Conservation (phyloP, 2,888 invertebrate genomes). For the Adelognathus sp. region DNA sequence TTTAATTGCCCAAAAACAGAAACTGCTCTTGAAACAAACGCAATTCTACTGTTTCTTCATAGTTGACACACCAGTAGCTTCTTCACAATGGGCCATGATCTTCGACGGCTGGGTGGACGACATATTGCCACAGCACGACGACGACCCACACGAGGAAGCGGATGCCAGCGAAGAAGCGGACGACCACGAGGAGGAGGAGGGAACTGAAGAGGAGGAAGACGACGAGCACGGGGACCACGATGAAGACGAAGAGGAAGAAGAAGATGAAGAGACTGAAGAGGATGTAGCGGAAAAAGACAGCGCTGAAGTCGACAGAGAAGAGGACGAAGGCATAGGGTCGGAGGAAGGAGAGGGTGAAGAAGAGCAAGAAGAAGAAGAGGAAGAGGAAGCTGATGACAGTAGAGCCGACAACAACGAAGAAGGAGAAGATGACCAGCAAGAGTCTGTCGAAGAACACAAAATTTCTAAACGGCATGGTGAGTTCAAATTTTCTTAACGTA, state of each 20-base stretch:
- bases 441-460: constrained; percentile 62
- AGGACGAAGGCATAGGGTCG: constrained; percentile 72
- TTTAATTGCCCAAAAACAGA: too few species aligned
- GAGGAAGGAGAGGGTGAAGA: constrained; percentile 68
- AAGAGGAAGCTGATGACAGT: constrained; percentile 59
- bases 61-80: constrained; percentile 85
- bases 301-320: constrained; percentile 62
- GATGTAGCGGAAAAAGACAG: constrained; percentile 73
- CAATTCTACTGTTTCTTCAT: constrained; percentile 56
- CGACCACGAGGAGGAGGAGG: constrained; percentile 82
- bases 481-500: neutral
- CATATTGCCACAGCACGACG: constrained; percentile 79
- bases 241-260: constrained; percentile 71
- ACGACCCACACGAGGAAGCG: constrained; percentile 70
- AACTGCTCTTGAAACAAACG: too few species aligned
- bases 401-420: constrained; percentile 53
- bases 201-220: constrained; percentile 82
- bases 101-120: constrained; percentile 92
- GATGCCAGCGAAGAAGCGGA: constrained; percentile 77
- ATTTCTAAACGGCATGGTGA: constrained; percentile 34
- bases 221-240: constrained; percentile 82
- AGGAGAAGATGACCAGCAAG: constrained; percentile 68
- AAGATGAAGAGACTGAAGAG: constrained; percentile 73
- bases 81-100: constrained; percentile 88
- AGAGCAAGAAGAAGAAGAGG: constrained; percentile 59